phyloP scores from a whole-genome alignment of 1,140 invertebrate genomes.

The Calephelis nemesis region DNA sequence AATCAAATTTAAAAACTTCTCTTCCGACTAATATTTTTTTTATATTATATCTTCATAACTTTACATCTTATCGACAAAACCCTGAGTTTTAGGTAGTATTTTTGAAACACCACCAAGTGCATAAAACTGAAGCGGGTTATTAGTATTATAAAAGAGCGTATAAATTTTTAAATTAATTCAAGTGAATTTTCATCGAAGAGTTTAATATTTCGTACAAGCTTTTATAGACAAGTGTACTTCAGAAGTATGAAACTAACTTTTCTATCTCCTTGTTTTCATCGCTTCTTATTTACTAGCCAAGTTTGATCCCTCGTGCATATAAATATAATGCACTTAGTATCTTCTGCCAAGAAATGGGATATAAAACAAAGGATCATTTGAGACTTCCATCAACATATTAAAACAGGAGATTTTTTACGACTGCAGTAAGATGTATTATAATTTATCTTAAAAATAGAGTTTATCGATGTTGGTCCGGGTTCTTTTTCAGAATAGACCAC shows the following conservation, averaged over 20 bases:
- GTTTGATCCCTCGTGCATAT: constrained; percentile 14
- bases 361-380: background rate
- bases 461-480: no score
- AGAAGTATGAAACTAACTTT: constrained; percentile 2
- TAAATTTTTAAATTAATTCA: background rate
- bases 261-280: constrained; percentile 15
- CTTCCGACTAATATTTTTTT: no score
- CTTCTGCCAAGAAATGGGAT: background rate
- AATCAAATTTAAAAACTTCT: no score
- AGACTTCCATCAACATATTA: constrained; percentile 7
- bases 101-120: no score
- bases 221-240: background rate
- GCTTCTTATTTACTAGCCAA: constrained; percentile 3
- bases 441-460: no score
- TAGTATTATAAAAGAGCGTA: no score
- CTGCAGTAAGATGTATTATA: no score
- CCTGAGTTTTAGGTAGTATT: no score
- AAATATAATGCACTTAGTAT: constrained; percentile 16
- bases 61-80: no score
- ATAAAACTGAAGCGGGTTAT: no score
- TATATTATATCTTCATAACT: no score
- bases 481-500: no score
- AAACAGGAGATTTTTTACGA: background rate
- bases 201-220: background rate
- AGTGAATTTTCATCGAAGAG: background rate